phyloP scores from a whole-genome alignment of 2,888 invertebrate species.

The Piscicola geometra region DNA sequence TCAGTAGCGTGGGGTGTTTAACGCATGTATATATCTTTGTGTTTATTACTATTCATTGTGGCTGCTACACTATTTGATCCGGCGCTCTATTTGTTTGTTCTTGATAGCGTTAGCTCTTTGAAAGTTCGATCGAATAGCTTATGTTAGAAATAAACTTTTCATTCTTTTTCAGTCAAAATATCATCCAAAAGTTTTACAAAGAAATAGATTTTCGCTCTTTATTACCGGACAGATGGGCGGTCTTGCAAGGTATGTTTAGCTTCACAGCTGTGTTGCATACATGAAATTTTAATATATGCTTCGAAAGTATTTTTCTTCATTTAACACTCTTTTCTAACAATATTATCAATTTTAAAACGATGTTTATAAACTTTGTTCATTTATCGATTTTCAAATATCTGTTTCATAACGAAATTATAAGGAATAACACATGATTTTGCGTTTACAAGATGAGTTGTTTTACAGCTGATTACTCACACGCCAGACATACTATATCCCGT shows the following conservation, averaged over 20 bases:
- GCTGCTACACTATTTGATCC: conserved; percentile 17
- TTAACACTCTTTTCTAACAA: neutral
- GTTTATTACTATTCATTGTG: conserved; percentile 32
- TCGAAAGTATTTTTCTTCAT: neutral
- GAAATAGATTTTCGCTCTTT: conserved; percentile 25
- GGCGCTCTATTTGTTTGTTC: conserved; percentile 11
- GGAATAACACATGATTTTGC: neutral
- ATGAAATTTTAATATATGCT: conserved; percentile 19
- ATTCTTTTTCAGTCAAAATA: neutral
- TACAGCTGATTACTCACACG: conserved; percentile 35
- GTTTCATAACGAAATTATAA: neutral
- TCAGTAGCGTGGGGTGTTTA: conserved; percentile 22
- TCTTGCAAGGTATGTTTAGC: conserved; percentile 34
- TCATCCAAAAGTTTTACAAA: neutral
- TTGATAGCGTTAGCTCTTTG: neutral
- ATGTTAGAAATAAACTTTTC: neutral
- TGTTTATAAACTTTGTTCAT: neutral
- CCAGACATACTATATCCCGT: conserved; percentile 5
- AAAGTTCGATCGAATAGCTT: neutral
- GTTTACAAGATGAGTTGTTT: conserved; percentile 27
- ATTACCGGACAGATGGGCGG: conserved; percentile 32
- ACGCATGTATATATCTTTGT: conserved; percentile 8
- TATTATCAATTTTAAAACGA: neutral
- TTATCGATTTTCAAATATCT: neutral
- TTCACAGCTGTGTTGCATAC: conserved; percentile 31